Evolutionary conservation across 2,888 invertebrate species (phyloP), one percentile per base, ranked within the genome.

Genomic region (Chaitophorus viminalis): DNA sequence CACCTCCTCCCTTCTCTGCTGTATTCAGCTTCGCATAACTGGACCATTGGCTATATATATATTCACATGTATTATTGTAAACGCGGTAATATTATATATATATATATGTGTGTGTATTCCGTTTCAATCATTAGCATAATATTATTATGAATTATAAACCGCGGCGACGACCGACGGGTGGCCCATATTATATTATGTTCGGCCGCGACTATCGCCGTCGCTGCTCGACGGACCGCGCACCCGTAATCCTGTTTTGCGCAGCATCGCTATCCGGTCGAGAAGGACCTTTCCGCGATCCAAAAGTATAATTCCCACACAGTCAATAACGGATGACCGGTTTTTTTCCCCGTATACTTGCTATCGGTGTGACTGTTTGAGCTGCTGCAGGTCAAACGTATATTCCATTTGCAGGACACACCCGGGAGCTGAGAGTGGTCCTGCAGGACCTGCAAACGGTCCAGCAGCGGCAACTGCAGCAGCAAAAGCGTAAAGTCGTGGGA

Each of bases 231-330:
- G 46, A 39, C 29, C 78, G 54, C 33, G 29, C 39, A 14, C 46
- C 46, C 25, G 21, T 8, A 39, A 81, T 81, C 81, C 68, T 29
- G 81, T 81, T 81, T 21, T n/a, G n/a, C 36, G 29, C 81, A 81
- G 65, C 81, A 81, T 39, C 81, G 65, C 39, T 52, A 33, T 60
- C 78, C 78, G 60, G 78, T 65, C 14, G 25, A 60, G 54, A 60
- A 79, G 54, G 78, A 79, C 78, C 78, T 79, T 36, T 36, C 3
- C 33, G 36, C 33, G 36, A 60, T 36, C 78, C 60, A n/a, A 79
- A 79, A 79, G 8, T 8, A 25, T 11, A 39, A 68, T 81, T 81
- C 81, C 81, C 81, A 81, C 81, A 81, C 81, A 29, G 68, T 81
- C 68, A 36, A 39, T n/a, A 9, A 33, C 60, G n/a, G 18, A 17